Evolutionary conservation across 2,797 vertebrate species (phyloP), one percentile per base, ranked within the genome.

Genomic region (Syncerus caffer): DNA sequence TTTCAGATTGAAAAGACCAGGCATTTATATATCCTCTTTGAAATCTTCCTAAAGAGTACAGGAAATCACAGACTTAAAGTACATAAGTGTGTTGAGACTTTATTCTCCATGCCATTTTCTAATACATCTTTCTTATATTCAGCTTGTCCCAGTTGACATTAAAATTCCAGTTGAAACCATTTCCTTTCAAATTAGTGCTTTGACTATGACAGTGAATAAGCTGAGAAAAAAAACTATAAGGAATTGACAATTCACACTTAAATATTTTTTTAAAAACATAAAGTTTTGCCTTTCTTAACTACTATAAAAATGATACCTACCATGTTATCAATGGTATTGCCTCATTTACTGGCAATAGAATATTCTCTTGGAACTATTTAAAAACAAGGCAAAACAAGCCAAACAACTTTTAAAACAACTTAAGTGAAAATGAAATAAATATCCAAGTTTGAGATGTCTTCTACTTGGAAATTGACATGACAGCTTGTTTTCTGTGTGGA

Each of bases 121-220:
- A 76, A 29, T 31, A 31, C 47, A 95, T 92, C 58, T 89, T 89
- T 92, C 64, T 83, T 91, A 38, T 60, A 47, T 67, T 85, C 55
- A 87, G n/a, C 71, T 60, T 89, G 78, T 94, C 78, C 76, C 71
- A 94, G 62, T 88, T 94, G 85, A 97, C 90, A 89, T 71, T 85
- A 95, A 51, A 85, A 74, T 96, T 95, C 45, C 78, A 82, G 29
- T 42, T 62, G 84, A 88, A 93, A 89, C 13, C 19, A 34, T 90
- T 90, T 95, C 57, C 31, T 21, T 38, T 89, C 34, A 38, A 67
- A 93, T 42, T 2, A 29, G 12, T 57, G 14, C 21, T 8, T 21
- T 79, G 29, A 76, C 25, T 14, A 42, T 2, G 29, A 42, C 42
- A n/a, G 23, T 16, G 80, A 83, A 53, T 0, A 85, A 25, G 2